Evolutionary conservation across 2,797 vertebrate species (phyloP).

Genomic region (Sardinella longiceps): DNA sequence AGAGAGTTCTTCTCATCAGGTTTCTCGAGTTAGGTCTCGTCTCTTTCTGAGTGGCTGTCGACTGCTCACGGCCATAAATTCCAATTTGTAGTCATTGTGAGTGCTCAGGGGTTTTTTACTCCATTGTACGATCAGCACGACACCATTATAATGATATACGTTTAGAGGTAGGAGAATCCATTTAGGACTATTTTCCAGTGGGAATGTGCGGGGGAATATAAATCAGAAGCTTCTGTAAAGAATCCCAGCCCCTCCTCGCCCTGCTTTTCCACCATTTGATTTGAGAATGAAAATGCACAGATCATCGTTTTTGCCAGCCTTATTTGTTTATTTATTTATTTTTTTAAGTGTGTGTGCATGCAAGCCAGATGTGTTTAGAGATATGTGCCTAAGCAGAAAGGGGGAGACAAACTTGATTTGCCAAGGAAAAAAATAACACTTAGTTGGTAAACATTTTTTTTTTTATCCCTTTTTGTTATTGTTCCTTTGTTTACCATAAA

Average conservation of each 20-base stretch:
- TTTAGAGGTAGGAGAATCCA: slow-evolving; percentile 42
- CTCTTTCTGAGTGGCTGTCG: slow-evolving; percentile 7
- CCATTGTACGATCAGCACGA: slow-evolving; percentile 34
- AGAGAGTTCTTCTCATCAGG: background rate
- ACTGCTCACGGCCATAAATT: slow-evolving; percentile 32
- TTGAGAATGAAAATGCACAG: slow-evolving; percentile 37
- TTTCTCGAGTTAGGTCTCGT: slow-evolving; percentile 14
- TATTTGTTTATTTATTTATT: too few species aligned
- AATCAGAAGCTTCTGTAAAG: slow-evolving; percentile 27
- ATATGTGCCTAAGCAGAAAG: slow-evolving; percentile 13
- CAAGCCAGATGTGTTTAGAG: slow-evolving; percentile 35
- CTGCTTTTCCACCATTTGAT: slow-evolving; percentile 26
- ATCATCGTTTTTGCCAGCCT: slow-evolving; percentile 42
- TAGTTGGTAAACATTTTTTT: background rate
- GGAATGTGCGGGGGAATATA: slow-evolving; percentile 24
- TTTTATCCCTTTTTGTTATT: background rate
- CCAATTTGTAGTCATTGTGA: slow-evolving; percentile 36
- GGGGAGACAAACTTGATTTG: background rate
- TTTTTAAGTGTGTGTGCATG: background rate
- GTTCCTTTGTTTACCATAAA: background rate
- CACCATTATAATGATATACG: slow-evolving; percentile 43
- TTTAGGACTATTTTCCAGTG: slow-evolving; percentile 34
- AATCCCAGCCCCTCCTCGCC: slow-evolving; percentile 1
- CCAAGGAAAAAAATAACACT: background rate
- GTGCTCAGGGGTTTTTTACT: slow-evolving; percentile 29